Evolutionary conservation across 2,888 invertebrate species (phyloP), one percentile per base, ranked within the genome.

Genomic region (Eilema griseolum): DNA sequence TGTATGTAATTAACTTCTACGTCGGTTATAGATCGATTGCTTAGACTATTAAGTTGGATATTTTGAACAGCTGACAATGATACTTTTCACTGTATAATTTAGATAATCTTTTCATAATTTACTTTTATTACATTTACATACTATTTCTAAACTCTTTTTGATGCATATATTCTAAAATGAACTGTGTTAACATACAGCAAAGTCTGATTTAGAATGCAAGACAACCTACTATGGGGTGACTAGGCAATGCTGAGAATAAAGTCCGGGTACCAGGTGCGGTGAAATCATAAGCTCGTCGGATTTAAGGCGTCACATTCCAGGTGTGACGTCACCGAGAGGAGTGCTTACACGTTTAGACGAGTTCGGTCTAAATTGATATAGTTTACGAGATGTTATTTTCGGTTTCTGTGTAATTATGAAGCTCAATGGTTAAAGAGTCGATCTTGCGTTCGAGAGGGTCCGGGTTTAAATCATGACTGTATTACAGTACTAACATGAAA

Each of bases 231-330:
- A 12, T 31, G 20, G 56, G 16, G 52, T 61, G 57, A 69, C 62
- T 56, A 71, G 57, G 72, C 66, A 67, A 64, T 72, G 69, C 71
- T 67, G 69, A 72, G 75, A 85, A 86, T 87, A 83, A 81, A 85
- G 80, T 84, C 66, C 37, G 69, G 75, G 85, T 85, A 86, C 85
- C 86, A 85, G 85, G 83, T 88, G 89, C 75, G 80, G 82, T 83
- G 75, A 77, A 79, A 82, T 84, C 82, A 80, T 87, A 85, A 88
- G 86, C 85, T 86, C 73, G 81, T 78, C 69, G 85, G 85, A 88
- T 88, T 87, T 88, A 86, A 84, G 83, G 85, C 84, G 85, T 86
- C 86, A 71, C 81, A 83, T 86, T 85, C 80, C 83, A 87, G 87
- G 86, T 88, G 89, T 87, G 85, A 81, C 82, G 82, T 85, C 84